Evolutionary conservation across 2,113 vertebrate species (phyloP).

Genomic region (Penelope pileata): DNA sequence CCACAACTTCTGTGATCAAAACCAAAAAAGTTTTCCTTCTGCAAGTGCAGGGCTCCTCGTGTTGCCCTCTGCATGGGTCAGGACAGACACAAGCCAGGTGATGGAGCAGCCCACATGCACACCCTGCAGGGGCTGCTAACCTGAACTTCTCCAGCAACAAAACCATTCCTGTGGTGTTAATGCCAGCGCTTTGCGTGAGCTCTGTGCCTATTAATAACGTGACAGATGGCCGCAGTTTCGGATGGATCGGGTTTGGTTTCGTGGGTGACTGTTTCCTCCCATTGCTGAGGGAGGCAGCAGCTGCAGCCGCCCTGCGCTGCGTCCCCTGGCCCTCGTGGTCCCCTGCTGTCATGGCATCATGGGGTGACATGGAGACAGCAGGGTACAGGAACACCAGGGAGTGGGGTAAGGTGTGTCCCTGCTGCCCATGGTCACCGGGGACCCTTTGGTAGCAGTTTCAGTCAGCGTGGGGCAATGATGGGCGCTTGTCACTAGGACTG

Average conservation of each 20-base stretch:
- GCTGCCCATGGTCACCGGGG: neutral
- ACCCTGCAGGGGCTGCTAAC: neutral
- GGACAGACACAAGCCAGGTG: fast-evolving
- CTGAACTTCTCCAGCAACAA: neutral
- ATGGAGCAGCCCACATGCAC: neutral
- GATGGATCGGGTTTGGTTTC: neutral
- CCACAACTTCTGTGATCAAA: neutral
- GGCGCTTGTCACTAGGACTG: neutral
- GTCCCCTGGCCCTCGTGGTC: fast-evolving
- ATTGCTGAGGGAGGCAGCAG: neutral
- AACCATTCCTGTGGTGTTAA: neutral
- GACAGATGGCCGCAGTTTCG: slow-evolving; percentile 35
- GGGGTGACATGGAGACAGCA: neutral
- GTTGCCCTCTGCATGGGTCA: neutral
- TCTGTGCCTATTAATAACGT: slow-evolving; percentile 42
- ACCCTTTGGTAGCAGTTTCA: neutral
- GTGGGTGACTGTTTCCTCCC: slow-evolving; percentile 16
- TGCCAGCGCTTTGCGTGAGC: neutral
- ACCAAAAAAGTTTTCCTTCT: neutral
- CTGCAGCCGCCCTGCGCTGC: neutral
- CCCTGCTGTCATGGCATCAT: fast-evolving
- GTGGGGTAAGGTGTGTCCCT: neutral
- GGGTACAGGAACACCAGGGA: too few relatives aligned
- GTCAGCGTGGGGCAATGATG: fast-evolving
- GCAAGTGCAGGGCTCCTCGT: neutral